Evolutionary conservation across 2,888 invertebrate species (phyloP), one percentile per base, ranked within the genome.

Genomic region (Crepidodera aurea): DNA sequence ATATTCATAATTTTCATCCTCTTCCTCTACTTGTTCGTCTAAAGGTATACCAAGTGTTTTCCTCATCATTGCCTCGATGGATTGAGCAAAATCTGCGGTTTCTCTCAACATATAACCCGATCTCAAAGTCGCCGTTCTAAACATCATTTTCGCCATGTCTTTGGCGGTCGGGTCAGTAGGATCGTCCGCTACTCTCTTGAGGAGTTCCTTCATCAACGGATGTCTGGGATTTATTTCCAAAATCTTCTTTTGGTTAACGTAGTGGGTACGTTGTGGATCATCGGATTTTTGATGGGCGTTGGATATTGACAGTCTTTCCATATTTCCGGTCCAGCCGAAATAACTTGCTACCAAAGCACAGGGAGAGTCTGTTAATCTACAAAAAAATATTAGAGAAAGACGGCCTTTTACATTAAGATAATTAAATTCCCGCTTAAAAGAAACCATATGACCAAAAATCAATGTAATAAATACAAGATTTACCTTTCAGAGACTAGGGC

Each of bases 261-360:
- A 95, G 80, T 94, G 93, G 73, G 87, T 87, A 76, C 94, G 90
- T 78, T 95, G 93, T 29, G 94, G 91, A 84, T 97, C 96, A 77
- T 97, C 93, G 2, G 90, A 81, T 81, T 98, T 98, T 81, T 97
- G 96, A 82, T 98, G 98, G 12, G 98, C 97, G 83, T 99, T 98
- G 46, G 93, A 92, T 67, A 93, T 83, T 66, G 98, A 96, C 69
- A 98, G 87, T 51, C 98, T 87, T 84, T 98, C 98, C 98, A 99
- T 98, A 83, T 98, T 98, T 75, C 98, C 98, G 73, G 98, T 97
- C 98, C 98, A 98, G 71, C 98, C 98, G 83, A 96, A 98, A 85
- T 93, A 91, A 63, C 94, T 92, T 69, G 98, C 98, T 48, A 98
- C 96, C 53, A 99, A 85, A 53, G 97, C 98, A 81, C 96, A 97